Base-by-base conservation (phyloP, 2,888 invertebrate genomes). In the Stramonita haemastoma region DNA sequence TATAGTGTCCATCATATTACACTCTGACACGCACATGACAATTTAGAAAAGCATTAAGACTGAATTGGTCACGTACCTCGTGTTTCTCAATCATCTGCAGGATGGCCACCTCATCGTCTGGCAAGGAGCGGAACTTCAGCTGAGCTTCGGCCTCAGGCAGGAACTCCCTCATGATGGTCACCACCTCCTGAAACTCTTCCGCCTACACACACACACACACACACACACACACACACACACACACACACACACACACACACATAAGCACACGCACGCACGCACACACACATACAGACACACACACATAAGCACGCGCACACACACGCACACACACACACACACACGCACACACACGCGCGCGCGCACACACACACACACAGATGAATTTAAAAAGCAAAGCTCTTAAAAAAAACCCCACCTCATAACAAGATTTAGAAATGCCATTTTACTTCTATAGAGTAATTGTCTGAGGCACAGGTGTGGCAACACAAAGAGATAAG, bases 141-240 rank as follows among this genome's bases (percentile, higher is more conserved):
- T 95, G 95, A 22, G 94, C 93, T 91, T 96, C 96, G 5, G 95
- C 95, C 73, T 95, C 94, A 11, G 96, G 96, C 79, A 96, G 93
- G 92, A 95, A 95, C 89, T 95, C 96, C 87, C 95, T 90, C 93
- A 96, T 94, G 84, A 94, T 93, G 83, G 95, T 95, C 57, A 96
- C 95, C 19, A 95, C 95, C 57, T 94, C 94, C 90, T 96, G 95
- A 93, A 96, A 96, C 91, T 96, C 95, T 92, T 95, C 95, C 87
- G 95, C 95, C 95, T 96, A 90, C 34, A 79, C 79, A 34, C 79
- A 79, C 34, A 79, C 36, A 83, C 36, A 83, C 81, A 83, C 36
- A 83, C 83, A 60, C 26, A 26, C 83, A 81, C 6, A 81, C 36
- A 36, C 36, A 81, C 81, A 79, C 34, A 34, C 34, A 34, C 26